Evolutionary conservation across 2,113 vertebrate species (phyloP).

Genomic region (Deroptyus accipitrinus): DNA sequence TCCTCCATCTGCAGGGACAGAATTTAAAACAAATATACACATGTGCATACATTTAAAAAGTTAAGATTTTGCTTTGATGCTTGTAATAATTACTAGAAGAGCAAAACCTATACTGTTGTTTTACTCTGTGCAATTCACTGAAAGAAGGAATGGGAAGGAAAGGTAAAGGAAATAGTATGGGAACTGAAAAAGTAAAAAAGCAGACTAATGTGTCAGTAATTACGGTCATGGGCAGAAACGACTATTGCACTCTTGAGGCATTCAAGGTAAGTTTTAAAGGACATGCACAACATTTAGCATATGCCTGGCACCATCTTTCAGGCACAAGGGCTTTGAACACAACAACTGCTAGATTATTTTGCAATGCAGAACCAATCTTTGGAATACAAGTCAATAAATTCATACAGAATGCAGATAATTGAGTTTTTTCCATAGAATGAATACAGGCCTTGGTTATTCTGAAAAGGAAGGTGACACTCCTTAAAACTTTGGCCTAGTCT

Average conservation of each 20-base stretch:
- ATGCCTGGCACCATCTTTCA: neutral
- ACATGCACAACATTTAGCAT: neutral
- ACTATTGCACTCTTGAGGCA: neutral
- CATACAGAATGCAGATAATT: neutral
- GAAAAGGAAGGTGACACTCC: neutral
- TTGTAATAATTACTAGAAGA: neutral
- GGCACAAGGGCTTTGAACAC: neutral
- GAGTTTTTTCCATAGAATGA: neutral
- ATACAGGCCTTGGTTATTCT: neutral
- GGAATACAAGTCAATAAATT: neutral
- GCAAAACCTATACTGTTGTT: neutral
- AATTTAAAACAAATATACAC: neutral
- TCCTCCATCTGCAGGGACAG: neutral
- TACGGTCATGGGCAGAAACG: neutral
- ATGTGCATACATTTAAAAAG: neutral
- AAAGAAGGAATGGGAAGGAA: neutral
- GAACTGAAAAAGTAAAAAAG: neutral
- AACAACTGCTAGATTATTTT: neutral
- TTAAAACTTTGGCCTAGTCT: neutral
- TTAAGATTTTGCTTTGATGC: neutral
- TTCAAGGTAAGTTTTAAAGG: neutral
- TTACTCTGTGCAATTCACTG: neutral
- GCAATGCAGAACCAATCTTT: neutral
- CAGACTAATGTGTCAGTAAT: neutral
- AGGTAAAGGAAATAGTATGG: neutral